These are phyloP conservation scores for Fragum whitleyi DNA, from an alignment of 2,888 invertebrate genomes.

Conservation along the genomic window DNA sequence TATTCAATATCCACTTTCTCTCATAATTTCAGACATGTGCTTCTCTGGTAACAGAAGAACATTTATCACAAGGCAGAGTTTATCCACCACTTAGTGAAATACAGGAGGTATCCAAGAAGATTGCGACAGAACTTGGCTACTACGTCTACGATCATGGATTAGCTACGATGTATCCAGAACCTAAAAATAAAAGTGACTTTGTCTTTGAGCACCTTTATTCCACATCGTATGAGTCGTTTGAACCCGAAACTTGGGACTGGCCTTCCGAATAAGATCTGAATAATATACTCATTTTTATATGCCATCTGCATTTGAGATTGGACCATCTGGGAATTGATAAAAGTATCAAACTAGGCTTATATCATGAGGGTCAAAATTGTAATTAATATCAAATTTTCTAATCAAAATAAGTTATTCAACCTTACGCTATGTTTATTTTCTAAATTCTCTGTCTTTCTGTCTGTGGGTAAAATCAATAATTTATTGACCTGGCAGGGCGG, in stretches of 20 bases:
- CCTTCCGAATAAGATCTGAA: slow-evolving; percentile 69
- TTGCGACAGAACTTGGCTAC: slow-evolving; percentile 93
- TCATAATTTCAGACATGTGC: slow-evolving; percentile 90
- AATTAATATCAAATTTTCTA: no score
- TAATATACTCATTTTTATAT: background rate
- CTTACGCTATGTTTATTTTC: no score
- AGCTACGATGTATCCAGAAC: slow-evolving; percentile 87
- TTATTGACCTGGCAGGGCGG: no score
- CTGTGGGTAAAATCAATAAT: no score
- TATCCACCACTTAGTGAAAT: slow-evolving; percentile 96
- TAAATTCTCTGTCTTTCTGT: no score
- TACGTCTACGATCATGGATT: slow-evolving; percentile 90
- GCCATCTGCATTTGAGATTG: no score
- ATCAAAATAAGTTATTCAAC: no score
- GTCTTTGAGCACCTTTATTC: slow-evolving; percentile 82
- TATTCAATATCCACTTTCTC: no score
- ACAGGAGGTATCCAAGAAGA: slow-evolving; percentile 93
- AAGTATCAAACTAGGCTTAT: no score
- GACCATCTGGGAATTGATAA: no score
- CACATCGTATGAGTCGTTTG: slow-evolving; percentile 85
- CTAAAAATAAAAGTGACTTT: slow-evolving; percentile 86
- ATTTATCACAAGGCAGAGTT: slow-evolving; percentile 93
- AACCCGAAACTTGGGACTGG: slow-evolving; percentile 86
- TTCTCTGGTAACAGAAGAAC: slow-evolving; percentile 91
- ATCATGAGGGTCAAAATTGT: no score